phyloP scores from a whole-genome alignment of 2,797 vertebrate species.

The Sebastes aleutianus region DNA sequence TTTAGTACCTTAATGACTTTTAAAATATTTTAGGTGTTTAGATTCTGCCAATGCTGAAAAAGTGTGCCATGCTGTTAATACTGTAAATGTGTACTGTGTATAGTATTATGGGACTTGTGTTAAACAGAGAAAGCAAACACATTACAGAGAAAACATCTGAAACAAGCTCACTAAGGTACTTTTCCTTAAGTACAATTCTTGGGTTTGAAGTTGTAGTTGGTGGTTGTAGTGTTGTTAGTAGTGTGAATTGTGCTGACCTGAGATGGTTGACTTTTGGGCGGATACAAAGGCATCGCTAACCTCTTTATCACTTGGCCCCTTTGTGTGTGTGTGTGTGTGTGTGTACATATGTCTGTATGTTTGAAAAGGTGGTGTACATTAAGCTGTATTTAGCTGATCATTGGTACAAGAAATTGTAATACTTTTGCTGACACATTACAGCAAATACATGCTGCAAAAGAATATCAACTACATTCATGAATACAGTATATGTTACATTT shows the following conservation, averaged over 20 bases:
- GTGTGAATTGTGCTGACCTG: constrained; percentile 66
- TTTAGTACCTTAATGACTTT: constrained; percentile 29
- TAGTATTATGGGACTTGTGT: neutral
- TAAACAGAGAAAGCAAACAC: constrained; percentile 12
- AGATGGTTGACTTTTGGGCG: constrained; percentile 54
- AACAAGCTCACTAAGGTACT: constrained; percentile 32
- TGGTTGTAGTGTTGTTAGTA: constrained; percentile 12
- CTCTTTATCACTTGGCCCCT: constrained; percentile 17
- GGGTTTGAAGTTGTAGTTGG: constrained; percentile 4
- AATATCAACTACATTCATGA: constrained; percentile 78
- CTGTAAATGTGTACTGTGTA: constrained; percentile 2
- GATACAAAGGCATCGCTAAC: constrained; percentile 24
- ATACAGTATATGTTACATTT: constrained; percentile 57
- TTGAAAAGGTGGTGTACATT: constrained; percentile 6
- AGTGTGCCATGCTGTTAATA: constrained; percentile 2
- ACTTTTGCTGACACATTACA: constrained; percentile 57
- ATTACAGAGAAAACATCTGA: constrained; percentile 7
- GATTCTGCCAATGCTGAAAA: constrained; percentile 7
- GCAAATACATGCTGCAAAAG: constrained; percentile 61
- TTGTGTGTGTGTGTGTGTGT: neutral
- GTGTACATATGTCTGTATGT: constrained; percentile 11
- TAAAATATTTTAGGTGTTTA: constrained; percentile 3
- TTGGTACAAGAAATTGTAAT: constrained; percentile 43
- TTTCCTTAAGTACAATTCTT: constrained; percentile 29
- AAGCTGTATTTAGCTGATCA: constrained; percentile 42